Percentiles rank a stretch among this genome's conserved stretches.
These are phyloP conservation scores for Epinephelus fuscoguttatus DNA, from an alignment of 2,113 vertebrate species.

Conservation along the genomic window DNA sequence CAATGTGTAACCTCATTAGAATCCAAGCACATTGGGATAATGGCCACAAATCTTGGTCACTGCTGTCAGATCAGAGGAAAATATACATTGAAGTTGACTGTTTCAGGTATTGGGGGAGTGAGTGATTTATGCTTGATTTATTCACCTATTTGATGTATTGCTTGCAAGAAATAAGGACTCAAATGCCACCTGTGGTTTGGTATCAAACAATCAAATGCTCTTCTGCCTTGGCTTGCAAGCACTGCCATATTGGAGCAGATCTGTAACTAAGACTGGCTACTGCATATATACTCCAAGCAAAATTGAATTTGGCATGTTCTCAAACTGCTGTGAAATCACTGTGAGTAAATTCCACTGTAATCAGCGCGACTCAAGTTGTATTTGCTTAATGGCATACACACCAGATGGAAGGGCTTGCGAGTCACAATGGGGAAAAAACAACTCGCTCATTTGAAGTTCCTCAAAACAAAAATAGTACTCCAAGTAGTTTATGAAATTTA, in stretches of 20 bases:
- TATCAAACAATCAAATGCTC: not conserved
- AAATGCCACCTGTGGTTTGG: not conserved
- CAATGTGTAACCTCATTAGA: not conserved
- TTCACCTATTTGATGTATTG: not conserved
- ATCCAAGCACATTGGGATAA: not conserved
- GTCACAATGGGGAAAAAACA: not conserved
- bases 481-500: not conserved
- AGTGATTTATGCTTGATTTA: not conserved
- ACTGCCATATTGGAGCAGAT: constrained; percentile 1
- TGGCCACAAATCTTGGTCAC: not conserved
- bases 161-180: not conserved
- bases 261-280: not conserved
- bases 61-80: not conserved
- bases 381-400: not conserved
- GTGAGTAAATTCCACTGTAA: not conserved
- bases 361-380: not conserved
- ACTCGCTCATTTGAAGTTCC: not conserved
- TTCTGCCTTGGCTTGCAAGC: not conserved
- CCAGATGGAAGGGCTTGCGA: constrained; percentile 16
- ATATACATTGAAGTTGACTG: not conserved
- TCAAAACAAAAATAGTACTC: not conserved
- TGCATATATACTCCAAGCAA: not conserved
- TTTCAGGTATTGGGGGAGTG: not conserved
- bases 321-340: not conserved
- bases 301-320: constrained; percentile 3